Percentiles rank a stretch among this genome's conserved stretches.
phyloP scores from a whole-genome alignment of 2,888 invertebrate species.

The Melipona bicolor region DNA sequence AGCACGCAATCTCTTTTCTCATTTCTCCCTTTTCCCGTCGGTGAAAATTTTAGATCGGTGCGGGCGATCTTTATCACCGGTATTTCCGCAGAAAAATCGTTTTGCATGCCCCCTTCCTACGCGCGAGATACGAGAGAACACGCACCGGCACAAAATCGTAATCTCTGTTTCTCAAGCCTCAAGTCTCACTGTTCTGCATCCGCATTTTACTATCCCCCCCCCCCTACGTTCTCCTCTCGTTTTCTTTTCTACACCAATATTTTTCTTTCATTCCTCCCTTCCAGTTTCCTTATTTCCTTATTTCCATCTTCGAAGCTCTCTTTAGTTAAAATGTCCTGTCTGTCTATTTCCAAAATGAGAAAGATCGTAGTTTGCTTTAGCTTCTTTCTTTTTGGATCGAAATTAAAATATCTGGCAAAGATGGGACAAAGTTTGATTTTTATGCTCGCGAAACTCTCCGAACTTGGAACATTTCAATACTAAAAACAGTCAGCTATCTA shows the following conservation, averaged over 20 bases:
- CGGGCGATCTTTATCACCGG: background rate
- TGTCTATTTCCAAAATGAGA: background rate
- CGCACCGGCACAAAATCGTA: constrained; percentile 49
- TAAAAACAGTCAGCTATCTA: too few species aligned
- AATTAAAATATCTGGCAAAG: background rate
- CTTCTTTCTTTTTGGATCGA: background rate
- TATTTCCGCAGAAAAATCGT: constrained; percentile 50
- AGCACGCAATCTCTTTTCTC: background rate
- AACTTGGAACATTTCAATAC: too few species aligned
- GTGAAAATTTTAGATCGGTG: constrained; percentile 4
- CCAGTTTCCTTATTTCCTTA: background rate
- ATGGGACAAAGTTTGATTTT: background rate
- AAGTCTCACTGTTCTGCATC: constrained; percentile 56
- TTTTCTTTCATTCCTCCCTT: background rate
- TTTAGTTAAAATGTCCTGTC: background rate
- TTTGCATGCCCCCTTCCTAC: constrained; percentile 35
- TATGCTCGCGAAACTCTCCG: too few species aligned
- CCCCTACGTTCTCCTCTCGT: background rate
- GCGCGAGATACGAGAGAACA: constrained; percentile 38
- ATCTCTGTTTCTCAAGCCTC: constrained; percentile 40
- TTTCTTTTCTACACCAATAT: background rate
- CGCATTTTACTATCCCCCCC: constrained; percentile 39
- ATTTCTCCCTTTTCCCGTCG: background rate
- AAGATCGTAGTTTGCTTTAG: background rate
- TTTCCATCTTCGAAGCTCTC: background rate